phyloP scores from a whole-genome alignment of 2,113 vertebrate species.

The Pelodiscus sinensis region DNA sequence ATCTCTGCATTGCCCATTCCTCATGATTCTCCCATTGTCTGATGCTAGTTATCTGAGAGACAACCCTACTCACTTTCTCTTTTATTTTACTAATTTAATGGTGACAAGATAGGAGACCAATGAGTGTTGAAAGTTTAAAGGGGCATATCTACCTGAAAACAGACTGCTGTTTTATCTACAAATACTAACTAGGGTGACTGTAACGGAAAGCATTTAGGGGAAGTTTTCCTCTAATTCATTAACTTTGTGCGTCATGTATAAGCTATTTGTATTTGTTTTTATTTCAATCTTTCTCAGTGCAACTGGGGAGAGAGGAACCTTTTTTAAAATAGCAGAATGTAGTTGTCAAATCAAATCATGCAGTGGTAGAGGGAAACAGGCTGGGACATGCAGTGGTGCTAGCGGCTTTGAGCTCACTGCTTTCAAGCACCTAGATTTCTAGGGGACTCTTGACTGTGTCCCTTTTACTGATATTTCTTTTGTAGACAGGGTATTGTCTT shows the following conservation, averaged over 20 bases:
- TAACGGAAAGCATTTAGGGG: not conserved
- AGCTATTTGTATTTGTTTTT: not conserved
- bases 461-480: not conserved
- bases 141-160: not conserved
- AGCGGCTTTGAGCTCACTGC: not conserved
- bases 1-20: not conserved
- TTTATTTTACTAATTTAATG: constrained; percentile 7
- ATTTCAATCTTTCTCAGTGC: not conserved
- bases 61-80: not conserved
- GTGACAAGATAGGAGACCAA: not conserved
- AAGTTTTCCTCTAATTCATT: not conserved
- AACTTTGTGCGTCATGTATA: constrained; percentile 11
- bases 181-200: not conserved
- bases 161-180: not conserved
- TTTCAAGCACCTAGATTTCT: not conserved
- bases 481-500: not conserved
- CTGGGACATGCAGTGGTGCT: not conserved
- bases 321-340: not conserved
- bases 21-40: not conserved
- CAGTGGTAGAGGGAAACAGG: not conserved
- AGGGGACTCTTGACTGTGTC: not conserved
- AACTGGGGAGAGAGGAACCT: not conserved
- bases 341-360: not conserved
- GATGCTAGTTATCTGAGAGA: not conserved
- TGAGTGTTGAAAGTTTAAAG: not conserved